Base-by-base conservation (phyloP, 92 coral and sea anemone species). In the Metridium senile region DNA sequence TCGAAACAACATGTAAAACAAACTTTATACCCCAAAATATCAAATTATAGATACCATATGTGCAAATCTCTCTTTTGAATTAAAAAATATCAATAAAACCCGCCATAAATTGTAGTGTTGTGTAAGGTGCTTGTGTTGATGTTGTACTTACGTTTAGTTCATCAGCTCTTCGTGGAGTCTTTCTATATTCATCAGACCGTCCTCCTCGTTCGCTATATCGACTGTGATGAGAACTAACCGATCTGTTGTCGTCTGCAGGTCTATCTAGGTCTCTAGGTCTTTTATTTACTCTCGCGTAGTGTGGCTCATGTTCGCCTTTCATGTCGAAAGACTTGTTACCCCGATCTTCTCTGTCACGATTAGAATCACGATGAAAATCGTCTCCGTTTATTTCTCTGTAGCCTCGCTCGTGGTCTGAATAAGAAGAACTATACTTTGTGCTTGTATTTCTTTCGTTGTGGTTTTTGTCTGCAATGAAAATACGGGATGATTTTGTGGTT, bases 251-350 rank as follows among this genome's bases (percentile, higher is more conserved):
- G 1, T 65, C 82, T 29, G 25, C 70, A 33, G 39, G 26, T 49
- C 54, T 68, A 32, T 56, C 75, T 53, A 31, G 10, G 16, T 79
- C 84, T 45, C 68, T 79, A 18, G 67, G 68, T 49, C 76, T 34
- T 31, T 79, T 79, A 35, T 56, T 71, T 0, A 71, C 76, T 74
- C 68, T 45, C 1, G 84, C 76, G 33, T 79, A 79, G 26, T 54
- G 72, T 0, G 67, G 70, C 33, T 79, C 84, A n/a, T 62, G 62
- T 16, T 79, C 84, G 43, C 84, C 84, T 63, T 70, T 49, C 84
- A 79, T 79, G 35, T 46, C 70, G 0, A 30, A 43, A 68, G 73
- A 28, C 26, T 63, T 63, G 39, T 4, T 30, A 8, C 22, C 66
- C 10, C 66, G 18, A 2, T 63, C 69, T 26, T 32, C 17, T 33